Evolutionary conservation across 2,888 invertebrate species (phyloP), one percentile per base, ranked within the genome.

Genomic region (Caenorhabditis japonica): DNA sequence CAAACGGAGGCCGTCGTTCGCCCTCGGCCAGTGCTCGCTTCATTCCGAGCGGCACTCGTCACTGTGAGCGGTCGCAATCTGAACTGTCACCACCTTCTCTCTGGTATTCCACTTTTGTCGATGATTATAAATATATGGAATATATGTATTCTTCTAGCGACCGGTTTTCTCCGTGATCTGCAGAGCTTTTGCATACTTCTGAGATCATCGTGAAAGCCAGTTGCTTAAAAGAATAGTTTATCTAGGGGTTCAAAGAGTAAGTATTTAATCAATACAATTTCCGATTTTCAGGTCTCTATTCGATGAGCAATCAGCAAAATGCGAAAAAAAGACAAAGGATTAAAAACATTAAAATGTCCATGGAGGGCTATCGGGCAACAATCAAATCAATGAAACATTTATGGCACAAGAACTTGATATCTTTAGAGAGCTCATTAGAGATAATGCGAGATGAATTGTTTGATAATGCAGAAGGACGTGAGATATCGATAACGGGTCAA

Each of bases 171-270:
- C 78, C 71, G 62, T 79, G 83, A 76, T 83, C 83, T 80, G 76
- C 77, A 80, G 80, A 80, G 55, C 56, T 25, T 17, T 51, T 51
- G 25, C 12, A 33, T 15, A 41, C 59, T 51, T 83, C 83, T 82
- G 81, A 83, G 81, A 82, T 82, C 82, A 81, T 82, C 71, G 79
- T 83, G 81, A 82, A 83, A 82, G 80, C 82, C 82, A 80, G 74
- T 81, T 77, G 80, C 70, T 66, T 53, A 10, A 38, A 19, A 39
- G 43, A 60, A 58, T 52, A 27, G 10, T 3, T 30, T 12, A 8
- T 39, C 82, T 81, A 80, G 74, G 80, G 76, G 80, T 68, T 66
- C 49, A 10, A 38, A 19, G 34, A 39, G 55, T 52, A 51, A 27
- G 10, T 3, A 43, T 12, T 12, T 39, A 56, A 33, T 47, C 30